Conservation (phyloP, 2,797 vertebrate genomes). For the Micropoecilia bifurca region DNA sequence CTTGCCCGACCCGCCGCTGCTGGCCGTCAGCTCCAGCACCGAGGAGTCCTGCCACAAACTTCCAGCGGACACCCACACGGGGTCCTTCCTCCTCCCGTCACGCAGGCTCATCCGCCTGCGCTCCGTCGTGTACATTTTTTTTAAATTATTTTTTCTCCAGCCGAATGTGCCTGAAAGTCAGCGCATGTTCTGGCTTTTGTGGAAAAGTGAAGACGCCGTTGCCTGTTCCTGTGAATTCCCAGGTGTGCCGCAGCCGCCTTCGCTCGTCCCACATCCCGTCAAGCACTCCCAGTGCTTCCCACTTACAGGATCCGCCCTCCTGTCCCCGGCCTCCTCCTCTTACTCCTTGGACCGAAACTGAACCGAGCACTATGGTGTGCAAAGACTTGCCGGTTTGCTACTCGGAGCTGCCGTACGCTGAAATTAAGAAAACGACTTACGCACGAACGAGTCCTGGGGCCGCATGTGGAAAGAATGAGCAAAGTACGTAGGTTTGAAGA, state of each 20-base stretch:
- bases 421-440: neutral
- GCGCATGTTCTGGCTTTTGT: neutral
- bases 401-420: neutral
- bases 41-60: slow-evolving; percentile 88
- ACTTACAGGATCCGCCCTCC: slow-evolving; percentile 43
- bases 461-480: neutral
- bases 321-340: neutral
- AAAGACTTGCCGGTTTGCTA: neutral
- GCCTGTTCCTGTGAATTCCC: slow-evolving; percentile 33
- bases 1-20: slow-evolving; percentile 63
- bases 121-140: slow-evolving; percentile 81
- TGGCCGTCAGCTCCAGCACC: slow-evolving; percentile 74
- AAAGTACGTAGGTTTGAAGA: neutral
- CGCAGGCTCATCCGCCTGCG: slow-evolving; percentile 84
- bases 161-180: neutral
- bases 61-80: slow-evolving; percentile 78
- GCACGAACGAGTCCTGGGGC: neutral
- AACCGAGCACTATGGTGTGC: neutral
- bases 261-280: slow-evolving; percentile 9
- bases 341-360: slow-evolving; percentile 24
- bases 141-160: no score
- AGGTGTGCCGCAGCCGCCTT: slow-evolving; percentile 54
- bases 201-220: neutral
- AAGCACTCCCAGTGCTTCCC: slow-evolving; percentile 47
- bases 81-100: slow-evolving; percentile 71